phyloP scores from a whole-genome alignment of 2,888 invertebrate genomes.

The Leptopilina syphax region DNA sequence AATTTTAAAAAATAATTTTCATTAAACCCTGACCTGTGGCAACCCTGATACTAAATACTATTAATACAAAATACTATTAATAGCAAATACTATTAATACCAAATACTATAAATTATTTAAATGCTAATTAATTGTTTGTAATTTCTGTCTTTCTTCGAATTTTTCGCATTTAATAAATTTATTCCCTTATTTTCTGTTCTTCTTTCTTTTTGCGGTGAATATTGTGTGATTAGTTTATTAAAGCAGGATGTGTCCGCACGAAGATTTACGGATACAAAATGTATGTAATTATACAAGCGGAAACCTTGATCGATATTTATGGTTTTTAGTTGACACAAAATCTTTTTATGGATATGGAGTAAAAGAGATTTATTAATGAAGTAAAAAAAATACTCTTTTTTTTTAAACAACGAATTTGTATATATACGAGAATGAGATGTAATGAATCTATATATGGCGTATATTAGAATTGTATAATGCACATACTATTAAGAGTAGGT shows the following conservation, averaged over 20 bases:
- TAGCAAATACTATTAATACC: too few species aligned
- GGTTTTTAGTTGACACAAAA: background rate
- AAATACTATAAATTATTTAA: too few species aligned
- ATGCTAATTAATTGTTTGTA: too few species aligned
- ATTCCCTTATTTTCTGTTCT: too few species aligned
- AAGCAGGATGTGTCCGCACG: background rate
- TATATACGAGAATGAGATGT: background rate
- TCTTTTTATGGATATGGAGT: background rate
- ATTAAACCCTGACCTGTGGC: too few species aligned
- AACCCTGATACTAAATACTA: too few species aligned
- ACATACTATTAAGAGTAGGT: background rate
- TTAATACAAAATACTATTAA: too few species aligned
- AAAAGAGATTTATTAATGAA: background rate
- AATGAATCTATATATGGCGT: slow-evolving; percentile 1
- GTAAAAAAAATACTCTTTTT: background rate
- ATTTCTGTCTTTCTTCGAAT: too few species aligned
- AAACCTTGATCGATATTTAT: slow-evolving; percentile 6
- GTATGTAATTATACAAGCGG: background rate
- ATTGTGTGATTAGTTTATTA: too few species aligned
- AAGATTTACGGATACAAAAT: slow-evolving; percentile 14
- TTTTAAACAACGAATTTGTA: background rate
- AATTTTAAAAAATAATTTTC: too few species aligned
- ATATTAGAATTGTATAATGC: slow-evolving; percentile 7
- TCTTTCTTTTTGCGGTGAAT: too few species aligned
- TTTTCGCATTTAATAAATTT: too few species aligned